Evolutionary conservation across 2,113 vertebrate species (phyloP), one percentile per base, ranked within the genome.

Genomic region (Tyto alba): DNA sequence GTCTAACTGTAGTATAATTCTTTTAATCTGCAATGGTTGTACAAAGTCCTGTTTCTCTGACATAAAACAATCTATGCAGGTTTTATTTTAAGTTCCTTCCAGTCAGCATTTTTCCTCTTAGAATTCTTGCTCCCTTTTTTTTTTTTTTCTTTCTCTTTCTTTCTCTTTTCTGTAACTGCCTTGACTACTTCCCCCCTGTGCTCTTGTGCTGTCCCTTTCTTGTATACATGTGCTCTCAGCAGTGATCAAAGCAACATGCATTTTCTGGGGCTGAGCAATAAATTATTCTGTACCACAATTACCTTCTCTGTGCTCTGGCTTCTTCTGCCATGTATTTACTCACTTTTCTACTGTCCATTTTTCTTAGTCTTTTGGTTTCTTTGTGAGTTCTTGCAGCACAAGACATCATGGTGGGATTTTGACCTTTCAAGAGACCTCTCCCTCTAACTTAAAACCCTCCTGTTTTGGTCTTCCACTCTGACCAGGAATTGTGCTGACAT

Each of bases 31-130:
- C 56, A 80, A 34, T 38, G 26, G 27, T 36, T 14, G 84, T 92
- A 68, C 94, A 93, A 96, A 96, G 94, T 97, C 80, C 90, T 45
- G 13, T 30, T 93, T 88, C 75, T 85, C 72, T 88, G 47, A 80
- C 21, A 79, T 11, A 34, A 73, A 91, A 60, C 22, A 74, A 22
- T 57, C 6, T 36, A 11, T 0, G 19, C 3, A 36, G 11, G 16
- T 78, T 93, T 64, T 85, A 77, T 84, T 90, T 85, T 32, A 81
- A 56, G 27, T 90, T 91, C 27, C n/a, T 89, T 68, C 36, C 13
- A 90, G 83, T 84, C 83, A 93, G 76, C n/a, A 41, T 60, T 89
- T 93, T 93, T 25, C 64, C 34, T n/a, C 22, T 86, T 52, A 38
- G 83, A 88, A 59, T 2, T 0, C 10, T 68, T 78, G 20, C 38